phyloP scores from a whole-genome alignment of 2,113 vertebrate species.

The Aptenodytes patagonicus region DNA sequence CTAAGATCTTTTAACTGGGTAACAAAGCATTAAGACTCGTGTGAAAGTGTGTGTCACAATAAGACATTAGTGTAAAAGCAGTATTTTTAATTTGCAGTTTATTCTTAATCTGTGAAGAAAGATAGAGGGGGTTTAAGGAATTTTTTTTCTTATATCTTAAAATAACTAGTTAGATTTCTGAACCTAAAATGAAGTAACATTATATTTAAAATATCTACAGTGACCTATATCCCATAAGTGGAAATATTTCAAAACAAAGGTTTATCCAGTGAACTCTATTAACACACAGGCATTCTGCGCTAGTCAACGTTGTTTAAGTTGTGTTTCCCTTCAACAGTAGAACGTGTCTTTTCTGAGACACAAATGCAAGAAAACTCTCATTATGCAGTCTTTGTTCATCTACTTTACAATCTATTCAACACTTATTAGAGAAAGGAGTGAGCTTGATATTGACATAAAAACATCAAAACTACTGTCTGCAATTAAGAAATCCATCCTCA shows the following conservation, averaged over 20 bases:
- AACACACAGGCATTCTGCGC: background rate
- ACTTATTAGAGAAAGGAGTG: background rate
- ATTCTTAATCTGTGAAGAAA: background rate
- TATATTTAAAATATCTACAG: background rate
- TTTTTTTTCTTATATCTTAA: background rate
- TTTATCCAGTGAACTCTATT: background rate
- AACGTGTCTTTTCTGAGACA: background rate
- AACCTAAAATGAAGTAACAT: background rate
- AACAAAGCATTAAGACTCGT: too few species aligned
- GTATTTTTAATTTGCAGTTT: background rate
- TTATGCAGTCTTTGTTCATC: background rate
- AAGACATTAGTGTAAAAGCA: background rate
- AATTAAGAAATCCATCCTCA: background rate
- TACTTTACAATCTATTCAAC: background rate
- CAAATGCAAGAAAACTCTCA: background rate
- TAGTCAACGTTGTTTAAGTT: too few species aligned
- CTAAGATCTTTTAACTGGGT: background rate
- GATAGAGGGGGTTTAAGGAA: accelerated
- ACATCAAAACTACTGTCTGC: background rate
- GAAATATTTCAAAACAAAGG: background rate
- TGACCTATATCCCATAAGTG: background rate
- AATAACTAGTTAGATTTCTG: background rate
- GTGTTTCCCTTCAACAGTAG: background rate
- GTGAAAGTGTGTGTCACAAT: background rate
- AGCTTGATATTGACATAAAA: background rate